Evolutionary conservation across 2,888 invertebrate genomes (phyloP), one percentile per base, ranked within the genome.

Genomic region (Melolontha melolontha): DNA sequence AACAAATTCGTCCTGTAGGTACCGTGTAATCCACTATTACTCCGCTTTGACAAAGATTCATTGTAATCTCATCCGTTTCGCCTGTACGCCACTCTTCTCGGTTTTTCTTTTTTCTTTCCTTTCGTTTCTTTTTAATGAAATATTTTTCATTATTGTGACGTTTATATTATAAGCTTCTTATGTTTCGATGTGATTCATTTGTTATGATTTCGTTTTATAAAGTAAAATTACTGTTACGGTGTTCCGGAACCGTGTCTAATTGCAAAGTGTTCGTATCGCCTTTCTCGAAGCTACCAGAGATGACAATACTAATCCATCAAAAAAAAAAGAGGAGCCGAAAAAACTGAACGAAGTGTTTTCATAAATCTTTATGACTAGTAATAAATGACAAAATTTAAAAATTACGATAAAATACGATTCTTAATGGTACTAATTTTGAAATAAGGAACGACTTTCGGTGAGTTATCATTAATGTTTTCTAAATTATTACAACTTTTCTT

Each of bases 1-100:
- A 70, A 71, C 71, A 68, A 71, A 73, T 67, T 68, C 66, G 67
- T 70, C 71, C 67, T 69, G 66, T 71, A 70, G 71, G 67, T 69
- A 55, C 69, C 69, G 68, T 70, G 71, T 72, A 73, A 73, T 73
- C 73, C 72, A 55, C 69, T 73, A 73, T 74, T 74, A 74, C 70
- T 70, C 40, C 66, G 70, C 63, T 65, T 62, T 69, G 73, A 73
- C 73, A 70, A 70, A 71, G 74, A 74, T 71, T 65, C 72, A 74
- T 74, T 74, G 66, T 73, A 72, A 72, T 72, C 73, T 69, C 66
- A 50, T 51, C 27, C 59, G 66, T 59, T 59, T 59, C 66, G 66
- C 66, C 42, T 42, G 59, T 42, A 41, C 41, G 42, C 59, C 41
- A 42, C 41, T 41, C 59, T 41, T 14, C 59, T 59, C 12, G 34